Percentiles rank a stretch among this genome's conserved stretches.
Conservation (phyloP, 2,797 vertebrate species). For the Ambastaia sidthimunki region DNA sequence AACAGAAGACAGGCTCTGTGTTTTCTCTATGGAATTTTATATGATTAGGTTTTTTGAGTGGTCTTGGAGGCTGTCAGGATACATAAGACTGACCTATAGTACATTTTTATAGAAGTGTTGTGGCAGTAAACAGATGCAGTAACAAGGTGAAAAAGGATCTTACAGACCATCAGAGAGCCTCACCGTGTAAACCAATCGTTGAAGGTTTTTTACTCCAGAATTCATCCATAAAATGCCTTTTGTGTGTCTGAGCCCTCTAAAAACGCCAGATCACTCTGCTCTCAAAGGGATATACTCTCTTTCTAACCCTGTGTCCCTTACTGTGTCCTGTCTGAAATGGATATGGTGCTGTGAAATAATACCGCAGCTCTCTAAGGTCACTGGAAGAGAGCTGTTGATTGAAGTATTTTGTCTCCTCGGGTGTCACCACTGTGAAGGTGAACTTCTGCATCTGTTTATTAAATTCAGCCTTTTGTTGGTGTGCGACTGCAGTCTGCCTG, state of each 20-base stretch:
- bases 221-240: constrained; percentile 53
- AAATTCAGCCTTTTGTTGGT: constrained; percentile 43
- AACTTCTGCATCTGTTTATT: constrained; percentile 45
- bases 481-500: not conserved
- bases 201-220: constrained; percentile 62
- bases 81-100: constrained; percentile 61
- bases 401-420: constrained; percentile 51
- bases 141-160: constrained; percentile 79
- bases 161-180: constrained; percentile 77
- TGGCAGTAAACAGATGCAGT: constrained; percentile 71
- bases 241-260: constrained; percentile 36
- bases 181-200: constrained; percentile 71
- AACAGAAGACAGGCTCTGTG: not conserved
- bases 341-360: constrained; percentile 57
- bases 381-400: constrained; percentile 51
- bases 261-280: constrained; percentile 45
- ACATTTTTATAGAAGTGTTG: constrained; percentile 67
- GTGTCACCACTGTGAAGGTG: constrained; percentile 42
- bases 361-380: constrained; percentile 47
- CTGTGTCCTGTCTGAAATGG: constrained; percentile 49
- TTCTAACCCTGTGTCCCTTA: not conserved
- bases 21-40: not conserved
- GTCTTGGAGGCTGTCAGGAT: not conserved
- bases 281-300: constrained; percentile 40
- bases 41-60: not conserved